These are phyloP conservation scores for Lethrus apterus DNA, from an alignment of 1,140 invertebrate species.

Conservation along the genomic window DNA sequence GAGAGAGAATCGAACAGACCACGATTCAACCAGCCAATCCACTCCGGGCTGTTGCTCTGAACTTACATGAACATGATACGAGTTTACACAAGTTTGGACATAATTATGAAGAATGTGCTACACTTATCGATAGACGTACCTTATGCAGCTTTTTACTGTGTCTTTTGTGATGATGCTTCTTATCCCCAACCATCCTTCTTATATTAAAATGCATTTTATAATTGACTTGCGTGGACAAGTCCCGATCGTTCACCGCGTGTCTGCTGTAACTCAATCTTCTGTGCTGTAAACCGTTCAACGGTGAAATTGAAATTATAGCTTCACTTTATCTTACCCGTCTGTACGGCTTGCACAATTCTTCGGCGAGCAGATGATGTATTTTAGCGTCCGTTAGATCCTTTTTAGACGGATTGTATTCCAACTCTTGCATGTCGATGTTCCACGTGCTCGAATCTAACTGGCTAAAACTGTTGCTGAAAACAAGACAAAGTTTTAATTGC, in stretches of 20 bases:
- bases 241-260: conserved; percentile 81
- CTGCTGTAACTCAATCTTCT: conserved; percentile 83
- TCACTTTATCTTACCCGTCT: conserved; percentile 65
- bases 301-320: neutral
- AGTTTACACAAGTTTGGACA: neutral
- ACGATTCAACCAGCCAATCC: too few species aligned
- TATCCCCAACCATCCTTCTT: conserved; percentile 73
- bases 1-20: too few species aligned
- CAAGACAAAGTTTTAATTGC: neutral
- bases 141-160: conserved; percentile 66
- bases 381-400: conserved; percentile 87
- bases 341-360: conserved; percentile 84
- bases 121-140: conserved; percentile 42
- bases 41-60: too few species aligned
- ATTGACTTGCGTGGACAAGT: conserved; percentile 79
- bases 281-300: conserved; percentile 54
- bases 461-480: conserved; percentile 63
- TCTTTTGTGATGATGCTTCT: conserved; percentile 72
- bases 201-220: conserved; percentile 90
- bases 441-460: conserved; percentile 72
- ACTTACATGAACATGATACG: neutral
- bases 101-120: too few species aligned
- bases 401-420: conserved; percentile 86
- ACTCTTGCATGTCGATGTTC: conserved; percentile 87
- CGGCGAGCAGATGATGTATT: conserved; percentile 86